Evolutionary conservation across 2,888 invertebrate species (phyloP), one percentile per base, ranked within the genome.

Genomic region (Apoderus coryli): DNA sequence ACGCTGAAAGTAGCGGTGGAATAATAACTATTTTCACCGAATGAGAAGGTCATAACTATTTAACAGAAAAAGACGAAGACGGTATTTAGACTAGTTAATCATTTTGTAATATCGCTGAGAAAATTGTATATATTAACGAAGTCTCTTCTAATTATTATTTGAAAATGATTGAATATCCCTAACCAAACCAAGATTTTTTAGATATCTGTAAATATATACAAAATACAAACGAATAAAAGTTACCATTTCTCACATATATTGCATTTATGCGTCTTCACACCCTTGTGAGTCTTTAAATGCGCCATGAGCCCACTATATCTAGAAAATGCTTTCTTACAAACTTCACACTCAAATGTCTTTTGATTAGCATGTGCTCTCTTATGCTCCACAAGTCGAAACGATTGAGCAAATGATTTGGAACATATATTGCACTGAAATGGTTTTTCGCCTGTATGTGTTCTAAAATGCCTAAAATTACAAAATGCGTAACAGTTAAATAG

Each of bases 401-500:
- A 48, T 29, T 48, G 47, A 3, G 47, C 41, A 36, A 43, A 48
- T 5, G 56, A 47, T 41, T 59, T 59, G 2, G 49, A 53, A 37
- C 60, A 60, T 33, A 54, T 38, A 37, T 54, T 52, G 38, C 60
- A 60, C 3, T 44, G 45, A 40, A 58, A 60, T 10, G 59, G 58
- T 36, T 52, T 56, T 42, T 59, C 60, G 3, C 59, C 60, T 4
- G 58, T 59, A 37, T 60, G 60, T 3, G 52, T 56, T 10, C 56
- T 40, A 19, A 56, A 34, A 39, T 59, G 58, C 23, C 59, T 6
- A 19, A 7, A n/a, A n/a, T n/a, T n/a, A n/a, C n/a, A n/a, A n/a
- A n/a, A n/a, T n/a, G n/a, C n/a, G n/a, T n/a, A n/a, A n/a, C n/a
- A n/a, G n/a, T n/a, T n/a, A n/a, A n/a, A n/a, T n/a, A n/a, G n/a